These are phyloP conservation scores for Sclerodermus sp. DNA, from an alignment of 2,888 invertebrate genomes.

Conservation along the genomic window DNA sequence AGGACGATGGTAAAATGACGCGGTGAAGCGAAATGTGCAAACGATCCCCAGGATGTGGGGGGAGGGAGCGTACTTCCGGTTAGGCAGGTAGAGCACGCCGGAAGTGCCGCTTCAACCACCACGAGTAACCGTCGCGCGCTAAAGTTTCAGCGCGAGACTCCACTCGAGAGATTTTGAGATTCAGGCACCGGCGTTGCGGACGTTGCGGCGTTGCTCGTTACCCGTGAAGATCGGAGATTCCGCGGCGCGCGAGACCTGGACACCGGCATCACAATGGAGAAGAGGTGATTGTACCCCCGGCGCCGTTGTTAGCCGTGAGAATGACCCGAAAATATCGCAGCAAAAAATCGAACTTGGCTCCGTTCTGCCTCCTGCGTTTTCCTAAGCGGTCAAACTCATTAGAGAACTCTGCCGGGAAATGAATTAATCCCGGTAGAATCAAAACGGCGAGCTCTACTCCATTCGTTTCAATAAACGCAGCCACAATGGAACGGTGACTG, in stretches of 20 bases:
- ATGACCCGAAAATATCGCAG: too few species aligned
- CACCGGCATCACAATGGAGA: conserved; percentile 10
- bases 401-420: too few species aligned
- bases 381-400: too few species aligned
- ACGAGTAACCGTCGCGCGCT: conserved; percentile 22
- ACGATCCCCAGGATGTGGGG: conserved; percentile 12
- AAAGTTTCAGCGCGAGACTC: conserved; percentile 12
- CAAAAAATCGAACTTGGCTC: too few species aligned
- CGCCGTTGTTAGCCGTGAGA: too few species aligned
- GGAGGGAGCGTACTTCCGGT: conserved; percentile 33
- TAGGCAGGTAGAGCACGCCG: conserved; percentile 33
- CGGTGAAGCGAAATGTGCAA: conserved; percentile 19
- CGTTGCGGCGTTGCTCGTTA: conserved; percentile 14
- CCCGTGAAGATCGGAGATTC: conserved; percentile 36
- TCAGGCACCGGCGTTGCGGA: conserved; percentile 6
- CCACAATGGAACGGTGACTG: too few species aligned
- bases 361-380: too few species aligned
- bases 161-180: conserved; percentile 36
- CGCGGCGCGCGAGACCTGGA: conserved; percentile 4
- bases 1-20: conserved; percentile 8
- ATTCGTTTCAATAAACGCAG: too few species aligned
- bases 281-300: conserved; percentile 16
- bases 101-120: conserved; percentile 34
- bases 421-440: too few species aligned
- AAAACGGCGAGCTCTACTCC: too few species aligned